phyloP scores from a whole-genome alignment of 2,888 invertebrate genomes.

The Phrixothrix hirtus region DNA sequence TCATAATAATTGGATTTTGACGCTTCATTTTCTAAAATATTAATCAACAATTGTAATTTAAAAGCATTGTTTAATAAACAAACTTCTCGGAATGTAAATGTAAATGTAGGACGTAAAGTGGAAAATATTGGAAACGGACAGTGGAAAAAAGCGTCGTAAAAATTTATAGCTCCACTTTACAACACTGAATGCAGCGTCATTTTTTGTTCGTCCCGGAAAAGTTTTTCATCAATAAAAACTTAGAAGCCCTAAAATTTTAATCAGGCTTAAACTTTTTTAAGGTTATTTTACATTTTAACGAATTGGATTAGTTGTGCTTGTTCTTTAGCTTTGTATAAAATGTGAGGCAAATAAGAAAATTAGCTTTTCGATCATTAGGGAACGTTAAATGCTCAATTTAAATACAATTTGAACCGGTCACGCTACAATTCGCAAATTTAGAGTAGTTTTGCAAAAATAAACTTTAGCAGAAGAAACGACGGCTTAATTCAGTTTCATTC shows the following conservation, averaged over 20 bases:
- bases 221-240: neutral
- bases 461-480: no score
- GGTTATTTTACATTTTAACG: neutral
- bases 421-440: neutral
- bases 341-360: neutral
- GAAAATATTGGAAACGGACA: constrained; percentile 18
- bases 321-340: neutral
- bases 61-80: no score
- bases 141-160: constrained; percentile 25
- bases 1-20: no score
- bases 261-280: neutral
- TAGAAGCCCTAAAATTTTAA: neutral
- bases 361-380: constrained; percentile 1
- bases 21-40: no score
- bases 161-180: constrained; percentile 29
- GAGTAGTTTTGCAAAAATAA: no score
- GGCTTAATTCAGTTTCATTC: no score
- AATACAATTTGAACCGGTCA: neutral
- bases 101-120: constrained; percentile 11
- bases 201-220: constrained; percentile 11
- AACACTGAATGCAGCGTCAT: constrained; percentile 20
- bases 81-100: no score
- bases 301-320: neutral
- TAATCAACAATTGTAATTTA: no score
- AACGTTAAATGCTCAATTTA: neutral